phyloP scores from a whole-genome alignment of 2,113 vertebrate genomes.

The Vireo altiloquus region DNA sequence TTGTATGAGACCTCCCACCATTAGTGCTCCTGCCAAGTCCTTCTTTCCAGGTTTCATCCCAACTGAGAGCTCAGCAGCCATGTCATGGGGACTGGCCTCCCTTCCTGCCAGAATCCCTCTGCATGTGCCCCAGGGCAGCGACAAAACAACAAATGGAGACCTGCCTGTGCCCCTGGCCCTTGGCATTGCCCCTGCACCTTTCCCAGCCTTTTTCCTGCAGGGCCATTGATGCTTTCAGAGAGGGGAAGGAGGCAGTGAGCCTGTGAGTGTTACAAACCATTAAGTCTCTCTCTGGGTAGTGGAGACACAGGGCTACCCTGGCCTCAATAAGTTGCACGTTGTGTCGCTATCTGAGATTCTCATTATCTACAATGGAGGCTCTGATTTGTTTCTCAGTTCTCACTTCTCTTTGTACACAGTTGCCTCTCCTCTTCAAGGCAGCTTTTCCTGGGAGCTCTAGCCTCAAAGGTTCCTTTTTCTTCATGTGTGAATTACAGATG shows the following conservation, averaged over 20 bases:
- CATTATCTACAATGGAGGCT: constrained; percentile 42
- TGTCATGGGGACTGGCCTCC: neutral
- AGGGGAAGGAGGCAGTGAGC: neutral
- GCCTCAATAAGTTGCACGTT: neutral
- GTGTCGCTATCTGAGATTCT: neutral
- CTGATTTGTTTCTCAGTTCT: constrained; percentile 44
- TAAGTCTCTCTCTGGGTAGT: neutral
- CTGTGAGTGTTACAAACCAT: neutral
- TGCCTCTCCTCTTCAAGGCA: constrained; percentile 31
- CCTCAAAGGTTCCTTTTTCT: constrained; percentile 36
- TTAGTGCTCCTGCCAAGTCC: neutral
- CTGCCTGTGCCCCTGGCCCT: neutral
- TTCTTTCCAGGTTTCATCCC: neutral
- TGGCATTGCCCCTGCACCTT: neutral
- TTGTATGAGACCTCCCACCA: neutral
- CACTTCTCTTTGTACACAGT: constrained; percentile 16
- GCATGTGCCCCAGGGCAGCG: fast-evolving
- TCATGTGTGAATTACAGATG: constrained; percentile 39
- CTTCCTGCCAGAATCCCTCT: neutral
- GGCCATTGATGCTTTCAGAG: neutral
- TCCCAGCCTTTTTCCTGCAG: neutral
- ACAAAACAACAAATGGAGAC: neutral
- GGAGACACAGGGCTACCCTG: neutral
- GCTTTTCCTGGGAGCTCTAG: neutral
- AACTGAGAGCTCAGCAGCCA: neutral